Evolutionary conservation across 2,113 vertebrate genomes (phyloP).

Genomic region (Pedionomus torquatus): DNA sequence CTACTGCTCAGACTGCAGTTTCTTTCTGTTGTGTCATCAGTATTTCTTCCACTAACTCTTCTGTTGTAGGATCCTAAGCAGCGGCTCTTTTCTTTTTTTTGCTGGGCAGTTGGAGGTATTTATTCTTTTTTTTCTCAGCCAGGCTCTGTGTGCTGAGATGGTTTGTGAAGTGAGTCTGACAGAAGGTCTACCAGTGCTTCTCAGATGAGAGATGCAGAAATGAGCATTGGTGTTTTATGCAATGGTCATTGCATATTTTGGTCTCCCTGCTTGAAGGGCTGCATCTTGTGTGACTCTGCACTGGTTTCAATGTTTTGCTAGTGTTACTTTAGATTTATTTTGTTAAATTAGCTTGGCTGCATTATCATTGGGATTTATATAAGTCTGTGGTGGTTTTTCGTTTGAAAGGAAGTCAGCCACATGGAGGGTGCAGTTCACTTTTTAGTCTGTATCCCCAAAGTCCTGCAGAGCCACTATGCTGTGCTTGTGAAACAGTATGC

Average conservation of each 20-base stretch:
- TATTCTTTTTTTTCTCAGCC: background rate
- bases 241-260: background rate
- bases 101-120: background rate
- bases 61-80: background rate
- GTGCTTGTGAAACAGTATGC: background rate
- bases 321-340: background rate
- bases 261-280: background rate
- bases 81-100: background rate
- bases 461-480: background rate
- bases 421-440: background rate
- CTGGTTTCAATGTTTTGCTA: background rate
- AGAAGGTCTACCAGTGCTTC: background rate
- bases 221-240: background rate
- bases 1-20: background rate
- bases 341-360: background rate
- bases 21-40: background rate
- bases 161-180: background rate
- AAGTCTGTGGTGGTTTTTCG: background rate
- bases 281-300: background rate
- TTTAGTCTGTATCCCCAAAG: background rate
- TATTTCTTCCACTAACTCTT: background rate
- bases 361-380: background rate
- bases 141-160: background rate
- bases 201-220: background rate
- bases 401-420: background rate